Conservation (phyloP, 1,140 invertebrate genomes). For the Papilio machaon region DNA sequence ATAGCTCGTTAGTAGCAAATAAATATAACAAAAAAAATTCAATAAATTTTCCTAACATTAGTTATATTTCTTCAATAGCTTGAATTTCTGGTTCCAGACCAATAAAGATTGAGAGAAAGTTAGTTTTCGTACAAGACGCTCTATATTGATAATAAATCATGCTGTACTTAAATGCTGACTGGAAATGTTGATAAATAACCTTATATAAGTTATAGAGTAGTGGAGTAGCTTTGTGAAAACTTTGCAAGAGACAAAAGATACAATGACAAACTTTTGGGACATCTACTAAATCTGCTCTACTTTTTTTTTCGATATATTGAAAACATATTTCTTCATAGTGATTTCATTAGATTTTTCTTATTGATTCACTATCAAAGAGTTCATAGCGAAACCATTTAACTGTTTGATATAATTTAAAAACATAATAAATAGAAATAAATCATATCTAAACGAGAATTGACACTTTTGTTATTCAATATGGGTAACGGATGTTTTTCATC, state of each 20-base stretch:
- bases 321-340: not conserved
- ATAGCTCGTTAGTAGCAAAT: no score
- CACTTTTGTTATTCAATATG: not conserved
- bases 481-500: not conserved
- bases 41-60: not conserved
- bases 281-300: not conserved
- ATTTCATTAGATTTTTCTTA: not conserved
- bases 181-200: constrained; percentile 18
- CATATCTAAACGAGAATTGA: no score
- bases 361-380: not conserved
- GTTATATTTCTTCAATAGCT: not conserved
- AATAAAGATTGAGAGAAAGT: constrained; percentile 5
- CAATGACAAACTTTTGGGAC: not conserved
- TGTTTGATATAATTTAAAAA: not conserved
- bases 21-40: no score
- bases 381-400: not conserved
- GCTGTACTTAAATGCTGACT: not conserved
- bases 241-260: constrained; percentile 10
- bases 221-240: not conserved
- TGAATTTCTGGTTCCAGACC: not conserved
- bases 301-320: not conserved
- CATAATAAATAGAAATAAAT: no score
- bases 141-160: not conserved
- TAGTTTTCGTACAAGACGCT: not conserved
- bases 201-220: not conserved